Conservation (phyloP, 2,888 invertebrate species). For the Sturmia bella region DNA sequence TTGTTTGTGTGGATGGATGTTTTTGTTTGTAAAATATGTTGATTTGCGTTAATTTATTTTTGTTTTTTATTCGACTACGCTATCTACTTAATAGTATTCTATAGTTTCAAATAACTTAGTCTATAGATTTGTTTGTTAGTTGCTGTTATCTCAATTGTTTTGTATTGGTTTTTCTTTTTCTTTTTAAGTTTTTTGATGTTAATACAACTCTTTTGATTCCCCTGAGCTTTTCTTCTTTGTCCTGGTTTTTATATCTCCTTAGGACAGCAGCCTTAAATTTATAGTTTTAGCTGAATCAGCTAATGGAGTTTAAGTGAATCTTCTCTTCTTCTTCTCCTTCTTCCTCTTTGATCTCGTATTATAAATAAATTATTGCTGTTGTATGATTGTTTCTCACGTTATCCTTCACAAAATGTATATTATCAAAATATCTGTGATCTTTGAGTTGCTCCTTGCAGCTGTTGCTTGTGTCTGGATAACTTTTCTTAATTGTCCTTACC, state of each 20-base stretch:
- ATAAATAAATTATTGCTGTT: conserved; percentile 38
- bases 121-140: conserved; percentile 41
- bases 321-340: neutral
- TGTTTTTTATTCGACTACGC: conserved; percentile 63
- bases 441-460: conserved; percentile 19
- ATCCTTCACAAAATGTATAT: conserved; percentile 35
- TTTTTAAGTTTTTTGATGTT: conserved; percentile 37
- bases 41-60: conserved; percentile 41
- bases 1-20: conserved; percentile 64
- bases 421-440: conserved; percentile 28
- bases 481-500: neutral
- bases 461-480: neutral
- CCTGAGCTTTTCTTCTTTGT: conserved; percentile 66
- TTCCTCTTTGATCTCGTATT: conserved; percentile 5
- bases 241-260: conserved; percentile 35
- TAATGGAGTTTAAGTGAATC: conserved; percentile 41
- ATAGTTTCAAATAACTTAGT: conserved; percentile 57
- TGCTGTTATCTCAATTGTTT: conserved; percentile 30
- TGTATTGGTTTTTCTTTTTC: neutral
- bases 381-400: conserved; percentile 51
- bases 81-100: conserved; percentile 64
- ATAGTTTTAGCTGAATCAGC: conserved; percentile 41
- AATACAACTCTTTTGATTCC: conserved; percentile 62
- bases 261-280: conserved; percentile 63
- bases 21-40: conserved; percentile 35